Percentiles rank a stretch among this genome's conserved stretches.
Conservation (phyloP, 2,113 vertebrate species). For the Scolopax mira region DNA sequence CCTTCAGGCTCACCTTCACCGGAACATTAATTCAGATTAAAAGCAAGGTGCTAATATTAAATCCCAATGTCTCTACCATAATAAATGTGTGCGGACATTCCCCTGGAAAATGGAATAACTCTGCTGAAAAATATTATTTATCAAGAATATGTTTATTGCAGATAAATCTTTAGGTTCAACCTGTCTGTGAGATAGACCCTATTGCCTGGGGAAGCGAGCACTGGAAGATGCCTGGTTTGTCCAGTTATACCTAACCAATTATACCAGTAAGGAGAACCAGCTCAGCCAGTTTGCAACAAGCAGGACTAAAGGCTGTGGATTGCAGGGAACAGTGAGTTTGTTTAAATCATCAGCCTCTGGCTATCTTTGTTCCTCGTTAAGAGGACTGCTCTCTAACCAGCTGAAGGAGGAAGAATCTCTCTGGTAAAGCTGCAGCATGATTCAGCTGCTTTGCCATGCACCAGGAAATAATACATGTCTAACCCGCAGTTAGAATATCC, state of each 20-base stretch:
- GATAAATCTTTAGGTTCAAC: not conserved
- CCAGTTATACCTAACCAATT: not conserved
- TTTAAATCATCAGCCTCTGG: not conserved
- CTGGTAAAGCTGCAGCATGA: not conserved
- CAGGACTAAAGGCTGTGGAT: not conserved
- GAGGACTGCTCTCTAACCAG: fast-evolving
- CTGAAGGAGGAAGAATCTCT: not conserved
- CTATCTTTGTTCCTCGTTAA: not conserved
- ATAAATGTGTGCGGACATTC: not conserved
- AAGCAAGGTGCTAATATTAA: not conserved
- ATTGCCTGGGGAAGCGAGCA: not conserved
- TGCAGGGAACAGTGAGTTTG: not conserved
- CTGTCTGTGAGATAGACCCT: not conserved
- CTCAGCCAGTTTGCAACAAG: not conserved
- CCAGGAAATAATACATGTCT: not conserved
- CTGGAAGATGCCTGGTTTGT: not conserved
- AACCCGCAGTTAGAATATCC: not conserved
- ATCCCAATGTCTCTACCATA: not conserved
- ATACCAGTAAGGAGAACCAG: not conserved
- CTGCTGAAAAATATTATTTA: not conserved
- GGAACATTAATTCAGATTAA: not conserved
- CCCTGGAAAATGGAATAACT: not conserved
- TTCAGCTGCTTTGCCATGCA: not conserved
- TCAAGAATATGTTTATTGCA: not conserved
- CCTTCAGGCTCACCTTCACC: not conserved